phyloP scores from a whole-genome alignment of 2,113 vertebrate species.

The Epinephelus fuscoguttatus region DNA sequence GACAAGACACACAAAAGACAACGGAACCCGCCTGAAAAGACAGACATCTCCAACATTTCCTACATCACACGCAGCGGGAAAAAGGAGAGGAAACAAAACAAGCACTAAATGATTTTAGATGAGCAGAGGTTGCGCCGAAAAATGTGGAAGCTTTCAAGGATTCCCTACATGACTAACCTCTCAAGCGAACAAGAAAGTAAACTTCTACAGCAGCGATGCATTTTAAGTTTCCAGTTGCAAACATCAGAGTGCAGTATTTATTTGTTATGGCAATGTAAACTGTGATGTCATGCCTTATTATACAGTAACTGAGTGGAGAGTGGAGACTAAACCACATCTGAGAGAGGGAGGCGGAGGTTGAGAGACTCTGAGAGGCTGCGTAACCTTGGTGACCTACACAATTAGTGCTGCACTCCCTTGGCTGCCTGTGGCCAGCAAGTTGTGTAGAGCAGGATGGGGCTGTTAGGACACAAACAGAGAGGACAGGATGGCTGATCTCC shows the following conservation, averaged over 20 bases:
- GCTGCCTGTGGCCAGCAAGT: constrained; percentile 44
- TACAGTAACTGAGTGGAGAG: constrained; percentile 45
- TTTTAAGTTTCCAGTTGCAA: constrained; percentile 42
- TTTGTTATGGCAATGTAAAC: constrained; percentile 49
- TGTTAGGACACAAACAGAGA: constrained; percentile 56
- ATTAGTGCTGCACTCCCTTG: constrained; percentile 50
- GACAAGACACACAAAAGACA: constrained; percentile 82
- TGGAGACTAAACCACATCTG: constrained; percentile 40
- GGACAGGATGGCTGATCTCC: constrained; percentile 33
- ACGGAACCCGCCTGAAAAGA: constrained; percentile 80
- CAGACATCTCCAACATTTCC: constrained; percentile 83
- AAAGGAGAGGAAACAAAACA: constrained; percentile 67
- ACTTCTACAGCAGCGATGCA: neutral
- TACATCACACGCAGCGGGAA: constrained; percentile 71
- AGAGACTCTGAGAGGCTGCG: constrained; percentile 44
- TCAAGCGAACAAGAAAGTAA: constrained; percentile 14
- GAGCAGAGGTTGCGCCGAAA: constrained; percentile 51
- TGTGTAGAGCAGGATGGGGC: constrained; percentile 28
- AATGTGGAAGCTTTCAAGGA: constrained; percentile 29
- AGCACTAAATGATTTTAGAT: constrained; percentile 74
- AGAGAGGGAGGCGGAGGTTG: constrained; percentile 20
- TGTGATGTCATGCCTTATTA: constrained; percentile 59
- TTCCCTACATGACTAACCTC: constrained; percentile 50
- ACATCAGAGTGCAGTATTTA: constrained; percentile 39
- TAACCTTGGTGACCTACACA: constrained; percentile 55